Conservation (phyloP, 2,888 invertebrate genomes). For the Noctua pronuba region DNA sequence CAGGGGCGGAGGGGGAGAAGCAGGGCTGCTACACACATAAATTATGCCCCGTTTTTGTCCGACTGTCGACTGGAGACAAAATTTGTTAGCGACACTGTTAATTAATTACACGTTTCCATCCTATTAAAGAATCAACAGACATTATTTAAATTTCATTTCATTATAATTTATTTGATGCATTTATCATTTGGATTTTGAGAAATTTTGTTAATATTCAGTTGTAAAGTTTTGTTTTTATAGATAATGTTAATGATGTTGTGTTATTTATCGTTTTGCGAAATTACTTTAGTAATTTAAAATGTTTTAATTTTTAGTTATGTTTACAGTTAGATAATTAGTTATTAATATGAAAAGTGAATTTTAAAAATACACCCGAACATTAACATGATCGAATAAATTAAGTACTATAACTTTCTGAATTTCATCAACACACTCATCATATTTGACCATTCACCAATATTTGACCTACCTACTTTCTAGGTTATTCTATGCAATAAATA, state of each 20-base stretch:
- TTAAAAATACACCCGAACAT: not conserved
- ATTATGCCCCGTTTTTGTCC: slow-evolving; percentile 85
- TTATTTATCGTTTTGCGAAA: slow-evolving; percentile 57
- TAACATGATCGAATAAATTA: not conserved
- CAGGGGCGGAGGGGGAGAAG: slow-evolving; percentile 60
- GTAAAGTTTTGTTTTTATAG: slow-evolving; percentile 49
- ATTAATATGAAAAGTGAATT: not conserved
- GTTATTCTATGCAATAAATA: not conserved
- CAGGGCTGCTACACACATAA: slow-evolving; percentile 85
- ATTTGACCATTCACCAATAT: not conserved
- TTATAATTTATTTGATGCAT: slow-evolving; percentile 67
- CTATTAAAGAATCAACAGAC: slow-evolving; percentile 68
- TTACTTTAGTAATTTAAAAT: slow-evolving; percentile 43
- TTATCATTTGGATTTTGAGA: slow-evolving; percentile 56
- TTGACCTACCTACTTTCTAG: not conserved
- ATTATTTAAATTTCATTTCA: slow-evolving; percentile 67
- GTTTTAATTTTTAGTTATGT: slow-evolving; percentile 37
- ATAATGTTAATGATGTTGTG: slow-evolving; percentile 55
- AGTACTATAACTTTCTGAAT: not conserved
- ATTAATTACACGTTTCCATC: slow-evolving; percentile 82
- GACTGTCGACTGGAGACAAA: slow-evolving; percentile 84
- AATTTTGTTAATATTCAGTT: slow-evolving; percentile 58
- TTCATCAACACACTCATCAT: not conserved
- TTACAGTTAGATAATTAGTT: slow-evolving; percentile 10
- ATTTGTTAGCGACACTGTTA: slow-evolving; percentile 86